Percentiles rank a stretch among this genome's conserved stretches.
phyloP scores from a whole-genome alignment of 2,888 invertebrate genomes.

The Listrodromus nycthemerus region DNA sequence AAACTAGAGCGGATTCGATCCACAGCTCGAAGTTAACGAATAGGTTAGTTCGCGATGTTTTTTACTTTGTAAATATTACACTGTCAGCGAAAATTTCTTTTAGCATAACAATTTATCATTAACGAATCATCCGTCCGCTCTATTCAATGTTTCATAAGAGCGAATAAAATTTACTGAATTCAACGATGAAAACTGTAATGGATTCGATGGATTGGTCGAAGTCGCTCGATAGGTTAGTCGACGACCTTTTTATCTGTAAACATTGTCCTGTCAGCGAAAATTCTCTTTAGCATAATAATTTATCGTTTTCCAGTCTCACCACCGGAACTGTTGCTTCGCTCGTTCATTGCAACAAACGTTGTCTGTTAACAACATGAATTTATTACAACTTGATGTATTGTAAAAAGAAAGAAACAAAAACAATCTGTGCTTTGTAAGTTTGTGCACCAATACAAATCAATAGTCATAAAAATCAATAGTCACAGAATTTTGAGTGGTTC shows the following conservation, averaged over 20 bases:
- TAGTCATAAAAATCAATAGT: conserved; percentile 12
- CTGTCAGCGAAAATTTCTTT: background rate
- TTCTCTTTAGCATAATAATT: background rate
- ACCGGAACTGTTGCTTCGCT: background rate
- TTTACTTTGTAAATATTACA: background rate
- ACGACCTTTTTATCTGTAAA: background rate
- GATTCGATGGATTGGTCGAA: background rate
- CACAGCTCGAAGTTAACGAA: background rate
- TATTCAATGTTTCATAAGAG: background rate
- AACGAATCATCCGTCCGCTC: background rate
- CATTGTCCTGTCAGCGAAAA: background rate
- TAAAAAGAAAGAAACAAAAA: background rate
- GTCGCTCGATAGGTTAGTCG: background rate
- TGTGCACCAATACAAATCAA: conserved; percentile 18
- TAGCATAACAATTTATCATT: background rate
- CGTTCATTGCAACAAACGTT: background rate
- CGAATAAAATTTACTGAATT: background rate
- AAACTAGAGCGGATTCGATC: background rate
- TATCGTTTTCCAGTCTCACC: background rate
- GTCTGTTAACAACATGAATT: background rate
- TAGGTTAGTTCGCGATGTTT: background rate
- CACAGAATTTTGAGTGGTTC: background rate
- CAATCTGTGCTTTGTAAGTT: background rate
- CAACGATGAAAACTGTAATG: background rate
- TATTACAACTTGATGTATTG: background rate